Evolutionary conservation across 2,113 vertebrate genomes (phyloP), one percentile per base, ranked within the genome.

Genomic region (Hyperopisus bebe): DNA sequence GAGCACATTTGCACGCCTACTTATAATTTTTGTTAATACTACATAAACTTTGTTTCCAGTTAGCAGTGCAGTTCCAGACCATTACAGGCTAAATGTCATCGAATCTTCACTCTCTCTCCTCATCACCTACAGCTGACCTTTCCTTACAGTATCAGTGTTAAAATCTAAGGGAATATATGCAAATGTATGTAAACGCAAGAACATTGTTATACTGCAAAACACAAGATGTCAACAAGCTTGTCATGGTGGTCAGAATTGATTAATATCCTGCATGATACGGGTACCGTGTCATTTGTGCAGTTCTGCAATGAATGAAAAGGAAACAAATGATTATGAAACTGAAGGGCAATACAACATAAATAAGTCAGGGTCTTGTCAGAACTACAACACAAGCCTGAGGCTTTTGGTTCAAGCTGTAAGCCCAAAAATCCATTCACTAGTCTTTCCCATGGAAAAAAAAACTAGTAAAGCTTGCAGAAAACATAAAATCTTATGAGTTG

Each of bases 1-100:
- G 17, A 87, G 86, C 86, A 39, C 27, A 55, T 87, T 87, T 87
- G 85, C 50, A 87, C 11, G 48, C 86, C 48, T 87, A 19, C 86
- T 50, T 86, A 48, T 55, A 35, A 27, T n/a, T 39, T 87, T 15
- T 58, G 13, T 55, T 55, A 35, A 35, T 87, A 55, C 70, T 80
- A 42, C 74, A 35, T 55, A 35, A 53, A 39, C 11, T 87, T 53
- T 58, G 31, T 27, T 21, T 87, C 31, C 50, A 35, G 31, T 87
- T 55, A 87, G 47, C 85, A 51, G 5, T 55, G 7, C 46, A n/a
- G 48, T 55, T 87, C 48, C 50, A 50, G 86, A 55, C 51, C 50
- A 87, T 87, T 50, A 27, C n/a, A 55, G 17, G 48, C 51, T 53
- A 87, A 53, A 87, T 87, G 48, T 86, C 47, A 51, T 9, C 35